These are phyloP conservation scores for Martes martes DNA, from an alignment of 2,113 vertebrate species.

Conservation along the genomic window DNA sequence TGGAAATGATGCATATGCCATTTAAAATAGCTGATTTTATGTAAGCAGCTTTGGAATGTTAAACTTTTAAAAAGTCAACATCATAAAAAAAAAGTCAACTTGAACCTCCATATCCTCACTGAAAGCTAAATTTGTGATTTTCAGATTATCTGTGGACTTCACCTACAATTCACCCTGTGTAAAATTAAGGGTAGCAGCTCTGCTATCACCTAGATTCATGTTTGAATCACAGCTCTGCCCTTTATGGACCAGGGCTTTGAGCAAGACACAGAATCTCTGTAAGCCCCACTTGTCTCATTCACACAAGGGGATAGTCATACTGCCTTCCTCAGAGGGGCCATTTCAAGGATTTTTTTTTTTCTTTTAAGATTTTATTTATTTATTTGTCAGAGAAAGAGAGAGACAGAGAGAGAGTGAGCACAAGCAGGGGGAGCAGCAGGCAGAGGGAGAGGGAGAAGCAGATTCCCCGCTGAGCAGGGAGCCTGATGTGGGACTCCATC, in stretches of 20 bases:
- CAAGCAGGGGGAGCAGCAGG: too few relatives aligned
- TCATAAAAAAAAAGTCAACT: neutral
- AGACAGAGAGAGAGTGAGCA: too few relatives aligned
- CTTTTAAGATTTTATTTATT: too few relatives aligned
- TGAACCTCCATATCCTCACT: neutral
- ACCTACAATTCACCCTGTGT: neutral
- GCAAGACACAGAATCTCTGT: neutral
- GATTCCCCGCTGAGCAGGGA: too few relatives aligned
- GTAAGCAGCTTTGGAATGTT: constrained; percentile 60
- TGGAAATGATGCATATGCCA: constrained; percentile 39
- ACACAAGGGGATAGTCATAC: too few relatives aligned
- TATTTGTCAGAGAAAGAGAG: too few relatives aligned
- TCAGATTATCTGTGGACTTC: neutral
- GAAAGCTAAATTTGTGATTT: neutral
- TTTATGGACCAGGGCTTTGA: neutral
- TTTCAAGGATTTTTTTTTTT: neutral
- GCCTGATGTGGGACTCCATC: too few relatives aligned
- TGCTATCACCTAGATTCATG: neutral
- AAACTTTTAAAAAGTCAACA: constrained; percentile 55
- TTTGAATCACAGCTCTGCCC: neutral
- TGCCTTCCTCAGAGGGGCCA: neutral
- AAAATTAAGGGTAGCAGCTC: neutral
- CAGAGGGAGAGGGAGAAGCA: too few relatives aligned
- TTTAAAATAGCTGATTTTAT: constrained; percentile 38
- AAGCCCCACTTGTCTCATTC: neutral